These are phyloP conservation scores for Erpetoichthys calabaricus DNA, from an alignment of 2,797 vertebrate species.

Conservation along the genomic window DNA sequence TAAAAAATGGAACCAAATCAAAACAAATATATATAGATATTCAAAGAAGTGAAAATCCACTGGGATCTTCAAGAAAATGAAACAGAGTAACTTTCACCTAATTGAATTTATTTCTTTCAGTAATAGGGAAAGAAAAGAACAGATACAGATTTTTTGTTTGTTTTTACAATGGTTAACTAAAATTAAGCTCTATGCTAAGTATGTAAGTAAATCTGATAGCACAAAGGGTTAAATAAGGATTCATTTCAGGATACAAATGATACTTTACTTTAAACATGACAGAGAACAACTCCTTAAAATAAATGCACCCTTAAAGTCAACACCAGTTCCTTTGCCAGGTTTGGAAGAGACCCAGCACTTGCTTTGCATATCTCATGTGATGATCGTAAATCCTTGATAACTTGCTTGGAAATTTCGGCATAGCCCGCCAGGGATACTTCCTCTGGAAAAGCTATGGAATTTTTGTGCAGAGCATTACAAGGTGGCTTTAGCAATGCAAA, in stretches of 20 bases:
- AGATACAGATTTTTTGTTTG: slow-evolving; percentile 52
- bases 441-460: no score
- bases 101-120: slow-evolving; percentile 50
- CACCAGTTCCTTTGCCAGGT: neutral
- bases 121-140: slow-evolving; percentile 40
- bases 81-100: slow-evolving; percentile 23
- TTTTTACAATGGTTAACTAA: slow-evolving; percentile 83
- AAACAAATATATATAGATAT: no score
- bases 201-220: slow-evolving; percentile 89
- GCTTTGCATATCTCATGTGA: neutral
- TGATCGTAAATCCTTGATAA: neutral
- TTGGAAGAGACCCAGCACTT: neutral
- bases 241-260: slow-evolving; percentile 72
- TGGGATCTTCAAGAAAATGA: no score
- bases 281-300: slow-evolving; percentile 49
- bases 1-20: no score
- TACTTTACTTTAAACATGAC: slow-evolving; percentile 61
- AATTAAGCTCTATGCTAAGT: slow-evolving; percentile 80
- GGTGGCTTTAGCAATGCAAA: no score
- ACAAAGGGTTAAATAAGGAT: slow-evolving; percentile 93
- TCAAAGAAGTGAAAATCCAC: no score
- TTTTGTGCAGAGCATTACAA: no score
- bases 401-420: neutral
- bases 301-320: neutral
- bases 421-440: no score